Conservation (phyloP, 1,140 invertebrate species). For the Solenopsis invicta region DNA sequence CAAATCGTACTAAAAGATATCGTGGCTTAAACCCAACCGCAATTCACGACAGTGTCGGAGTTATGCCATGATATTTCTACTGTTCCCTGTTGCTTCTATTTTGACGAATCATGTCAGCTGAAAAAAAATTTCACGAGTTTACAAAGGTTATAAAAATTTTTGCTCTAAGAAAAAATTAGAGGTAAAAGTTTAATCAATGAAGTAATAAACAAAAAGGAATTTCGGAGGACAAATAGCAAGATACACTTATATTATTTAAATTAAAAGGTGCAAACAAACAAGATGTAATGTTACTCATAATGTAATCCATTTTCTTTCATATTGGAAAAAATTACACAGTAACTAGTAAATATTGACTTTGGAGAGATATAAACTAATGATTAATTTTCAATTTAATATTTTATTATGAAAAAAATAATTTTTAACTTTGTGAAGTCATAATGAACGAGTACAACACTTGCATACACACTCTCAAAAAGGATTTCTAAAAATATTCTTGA, state of each 20-base stretch:
- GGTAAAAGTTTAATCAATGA: neutral
- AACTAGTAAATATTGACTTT: too few relatives aligned
- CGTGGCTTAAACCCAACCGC: neutral
- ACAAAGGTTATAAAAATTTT: neutral
- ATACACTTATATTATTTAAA: neutral
- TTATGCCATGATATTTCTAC: constrained; percentile 1
- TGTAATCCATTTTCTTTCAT: too few relatives aligned
- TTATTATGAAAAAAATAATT: too few relatives aligned
- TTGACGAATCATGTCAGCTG: neutral
- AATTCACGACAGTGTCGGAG: neutral
- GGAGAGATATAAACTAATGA: too few relatives aligned
- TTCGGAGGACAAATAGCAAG: neutral
- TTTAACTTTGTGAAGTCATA: too few relatives aligned
- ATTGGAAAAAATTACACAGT: too few relatives aligned
- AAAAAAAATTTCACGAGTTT: neutral
- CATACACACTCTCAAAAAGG: too few relatives aligned
- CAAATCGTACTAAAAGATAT: neutral
- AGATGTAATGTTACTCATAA: too few relatives aligned
- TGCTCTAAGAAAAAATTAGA: neutral
- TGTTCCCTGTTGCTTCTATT: neutral
- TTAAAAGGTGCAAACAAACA: too few relatives aligned
- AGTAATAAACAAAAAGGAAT: neutral
- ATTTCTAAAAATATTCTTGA: too few relatives aligned
- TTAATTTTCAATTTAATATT: too few relatives aligned
- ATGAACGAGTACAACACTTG: too few relatives aligned